These are phyloP conservation scores for Acrocephalus kingi DNA, from an alignment of 2,113 vertebrate species.

Conservation along the genomic window DNA sequence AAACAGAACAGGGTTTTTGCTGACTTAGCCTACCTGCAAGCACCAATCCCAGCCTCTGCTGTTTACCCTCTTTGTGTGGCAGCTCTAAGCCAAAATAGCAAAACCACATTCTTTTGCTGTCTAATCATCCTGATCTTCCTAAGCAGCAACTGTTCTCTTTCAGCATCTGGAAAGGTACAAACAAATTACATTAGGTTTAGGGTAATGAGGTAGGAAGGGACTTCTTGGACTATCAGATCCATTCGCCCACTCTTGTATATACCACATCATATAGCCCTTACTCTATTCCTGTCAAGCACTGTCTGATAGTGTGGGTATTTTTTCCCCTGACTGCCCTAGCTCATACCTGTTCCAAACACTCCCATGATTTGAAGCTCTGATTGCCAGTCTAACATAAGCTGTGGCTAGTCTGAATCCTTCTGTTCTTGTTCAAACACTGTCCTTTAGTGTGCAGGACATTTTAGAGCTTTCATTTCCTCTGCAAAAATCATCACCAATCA, in stretches of 20 bases:
- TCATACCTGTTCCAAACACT: background rate
- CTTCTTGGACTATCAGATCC: background rate
- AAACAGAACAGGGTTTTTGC: background rate
- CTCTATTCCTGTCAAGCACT: background rate
- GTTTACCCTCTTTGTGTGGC: background rate
- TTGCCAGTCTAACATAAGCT: background rate
- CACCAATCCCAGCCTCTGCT: background rate
- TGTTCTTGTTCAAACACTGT: background rate
- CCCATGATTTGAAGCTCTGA: background rate
- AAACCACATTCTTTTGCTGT: slow-evolving; percentile 31
- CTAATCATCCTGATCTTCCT: background rate
- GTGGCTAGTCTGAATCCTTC: background rate
- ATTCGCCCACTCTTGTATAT: background rate
- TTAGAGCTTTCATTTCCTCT: background rate
- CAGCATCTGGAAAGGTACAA: background rate
- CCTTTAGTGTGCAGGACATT: background rate
- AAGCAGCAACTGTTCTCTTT: slow-evolving; percentile 14
- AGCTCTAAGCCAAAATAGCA: slow-evolving; percentile 19
- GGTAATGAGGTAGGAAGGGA: background rate
- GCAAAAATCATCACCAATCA: background rate
- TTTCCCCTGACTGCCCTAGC: background rate
- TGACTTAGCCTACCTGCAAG: background rate
- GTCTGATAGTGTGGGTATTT: background rate
- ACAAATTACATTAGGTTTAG: background rate
- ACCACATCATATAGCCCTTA: slow-evolving; percentile 23